Evolutionary conservation across 2,888 invertebrate genomes (phyloP), one percentile per base, ranked within the genome.

Genomic region (Caenorhabditis panamensis): DNA sequence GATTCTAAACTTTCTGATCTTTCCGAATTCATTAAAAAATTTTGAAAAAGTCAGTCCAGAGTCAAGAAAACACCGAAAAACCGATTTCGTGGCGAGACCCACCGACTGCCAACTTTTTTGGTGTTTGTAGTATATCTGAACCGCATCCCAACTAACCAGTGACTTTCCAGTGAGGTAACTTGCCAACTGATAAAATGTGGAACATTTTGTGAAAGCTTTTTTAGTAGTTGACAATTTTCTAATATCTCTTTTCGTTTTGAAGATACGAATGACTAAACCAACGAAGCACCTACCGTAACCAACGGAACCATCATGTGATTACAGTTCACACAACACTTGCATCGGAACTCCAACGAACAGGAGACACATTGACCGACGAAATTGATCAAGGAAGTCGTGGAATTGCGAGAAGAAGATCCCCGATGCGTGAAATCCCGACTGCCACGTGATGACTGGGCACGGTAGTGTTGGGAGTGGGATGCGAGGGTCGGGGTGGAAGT

Each of bases 341-440:
- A 58, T 86, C 86, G 1, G 62, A 67, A 37, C 84, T 51, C n/a
- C 80, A 68, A 56, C 86, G 84, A 11, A 61, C 71, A 1, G 80
- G 79, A 68, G 84, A 86, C 41, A 73, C 71, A 24, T 83, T 63
- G 88, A 9, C 86, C 84, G 36, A 87, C 81, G 22, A 87, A 75
- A 56, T 87, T 84, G 31, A 86, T 66, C 11, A 84, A 56, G 28
- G 82, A 82, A 16, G 67, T 62, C 13, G 82, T 69, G 2, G 82
- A 77, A 28, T 73, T n/a, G 24, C 78, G 18, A n/a, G 75, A 62
- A 31, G 63, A 31, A 51, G 84, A 85, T 36, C 72, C 71, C 22
- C 18, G 47, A 47, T 47, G 18, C 1, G 72, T 62, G n/a, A 64
- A 59, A 28, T 72, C 81, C 11, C 76, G 68, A 51, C 81, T 82